Evolutionary conservation across 2,113 vertebrate genomes (phyloP), one percentile per base, ranked within the genome.

Genomic region (Xerus inauris): DNA sequence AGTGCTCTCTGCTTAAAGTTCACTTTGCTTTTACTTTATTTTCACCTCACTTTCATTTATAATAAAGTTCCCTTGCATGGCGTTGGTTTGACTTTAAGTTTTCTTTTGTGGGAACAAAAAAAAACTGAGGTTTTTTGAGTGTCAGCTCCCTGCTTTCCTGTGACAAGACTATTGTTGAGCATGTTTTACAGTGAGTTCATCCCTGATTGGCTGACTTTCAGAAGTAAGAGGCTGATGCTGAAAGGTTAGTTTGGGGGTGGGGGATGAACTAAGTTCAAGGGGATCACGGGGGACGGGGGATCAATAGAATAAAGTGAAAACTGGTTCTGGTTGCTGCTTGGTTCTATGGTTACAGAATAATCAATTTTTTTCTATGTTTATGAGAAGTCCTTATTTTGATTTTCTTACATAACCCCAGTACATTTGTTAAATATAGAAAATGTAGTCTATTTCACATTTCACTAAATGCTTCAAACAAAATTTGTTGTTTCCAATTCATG

Each of bases 321-420:
- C 14, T 28, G 9, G 45, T 64, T 88, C 76, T 82, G 38, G 14
- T 49, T 10, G 22, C 14, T 10, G 35, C 49, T 84, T 62, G 35
- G 49, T 42, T 84, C 35, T 84, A 14, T 32, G 51, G 62, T 24
- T 49, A 76, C 57, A 92, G 62, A 89, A 71, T 42, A 79, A 83
- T 45, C 8, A 73, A 54, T 62, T 42, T 92, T 82, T 87, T 75
- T 35, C 26, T 82, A 72, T 72, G 64, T 77, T 54, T 75, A 32
- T 65, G 47, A 92, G 81, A 83, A 83, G 22, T 89, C 54, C 85
- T 88, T 72, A 47, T 35, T 89, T 49, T 94, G 72, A 84, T 49
- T 79, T 71, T 90, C 49, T 69, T 59, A 91, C 1, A 72, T 71
- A 64, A 62, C 49, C 26, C 45, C 5, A 51, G 19, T 26, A 73